Base-by-base conservation (phyloP, 2,113 vertebrate species). In the Tachysurus vachellii region DNA sequence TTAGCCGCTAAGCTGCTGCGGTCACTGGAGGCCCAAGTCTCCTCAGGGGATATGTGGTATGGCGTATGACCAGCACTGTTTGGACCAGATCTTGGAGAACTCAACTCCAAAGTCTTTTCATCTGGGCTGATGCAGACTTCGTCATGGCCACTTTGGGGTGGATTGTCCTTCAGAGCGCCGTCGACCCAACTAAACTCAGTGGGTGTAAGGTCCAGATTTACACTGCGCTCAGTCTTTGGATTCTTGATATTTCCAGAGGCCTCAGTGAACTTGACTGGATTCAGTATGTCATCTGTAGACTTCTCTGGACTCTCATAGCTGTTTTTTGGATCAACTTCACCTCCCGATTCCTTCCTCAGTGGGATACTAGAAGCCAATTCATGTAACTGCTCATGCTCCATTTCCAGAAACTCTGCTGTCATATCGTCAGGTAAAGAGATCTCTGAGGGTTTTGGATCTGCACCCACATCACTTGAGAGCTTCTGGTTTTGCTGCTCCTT, bases 71-170 rank as follows among this genome's bases (percentile, higher is more conserved):
- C 93, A 0, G 92, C 93, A 68, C 92, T 93, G 85, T 91, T 92
- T 26, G 91, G 92, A 0, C 92, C 90, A 0, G 93, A 93, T 61
- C 91, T 88, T 0, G 94, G 91, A 1, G 94, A 93, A 83, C 93
- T 94, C 88, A 96, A 92, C 91, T 96, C 96, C 64, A 96, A 84
- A 0, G 94, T 94, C 68, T 94, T 96, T 88, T 96, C 95, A 83
- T 95, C 95, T 0, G 95, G 93, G 89, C 94, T 95, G 76, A 94
- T 93, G 0, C 95, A 94, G 2, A 90, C 82, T 0, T 96, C 95
- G 11, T 95, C 94, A 3, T 90, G 87, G 53, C 86, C 88, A 28
- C 92, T 92, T 86, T 90, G 93, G 16, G 91, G 86, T 81, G 83
- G 53, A 54, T 90, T 93, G n/a, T 87, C 87, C 80, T 88, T 92